A percentile compares a stretch with the other conserved stretches of the same genome.
Conservation (phyloP, 2,888 invertebrate species). For the Catocala fraxini region DNA sequence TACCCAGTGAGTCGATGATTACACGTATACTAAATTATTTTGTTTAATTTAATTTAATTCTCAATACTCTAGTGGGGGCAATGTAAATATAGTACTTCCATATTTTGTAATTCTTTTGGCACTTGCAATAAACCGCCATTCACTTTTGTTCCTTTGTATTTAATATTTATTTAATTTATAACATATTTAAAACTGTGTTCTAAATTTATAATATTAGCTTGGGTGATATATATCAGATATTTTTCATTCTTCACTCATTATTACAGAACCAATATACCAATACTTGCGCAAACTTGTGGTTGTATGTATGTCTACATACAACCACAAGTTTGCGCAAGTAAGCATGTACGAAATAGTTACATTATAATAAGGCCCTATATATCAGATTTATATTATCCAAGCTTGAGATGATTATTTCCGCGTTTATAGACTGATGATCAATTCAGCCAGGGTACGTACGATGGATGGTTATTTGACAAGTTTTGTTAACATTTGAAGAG, state of each 20-base stretch:
- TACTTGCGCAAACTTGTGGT: too few species aligned
- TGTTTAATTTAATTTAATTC: background rate
- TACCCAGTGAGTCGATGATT: background rate
- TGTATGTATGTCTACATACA: too few species aligned
- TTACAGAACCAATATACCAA: too few species aligned
- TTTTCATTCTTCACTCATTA: background rate
- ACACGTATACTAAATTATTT: background rate
- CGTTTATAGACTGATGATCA: constrained; percentile 54
- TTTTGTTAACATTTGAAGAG: constrained; percentile 23
- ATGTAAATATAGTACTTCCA: constrained; percentile 55
- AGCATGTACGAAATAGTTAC: too few species aligned
- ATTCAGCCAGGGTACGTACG: constrained; percentile 54
- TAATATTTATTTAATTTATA: constrained; percentile 38
- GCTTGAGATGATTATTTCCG: constrained; percentile 24
- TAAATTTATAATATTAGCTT: constrained; percentile 24
- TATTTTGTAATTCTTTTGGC: constrained; percentile 36
- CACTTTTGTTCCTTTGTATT: constrained; percentile 28
- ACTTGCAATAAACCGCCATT: constrained; percentile 43
- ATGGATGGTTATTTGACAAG: constrained; percentile 32
- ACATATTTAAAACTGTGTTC: constrained; percentile 19
- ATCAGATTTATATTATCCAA: constrained; percentile 8
- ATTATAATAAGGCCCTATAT: background rate
- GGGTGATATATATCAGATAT: constrained; percentile 5
- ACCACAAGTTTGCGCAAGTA: too few species aligned
- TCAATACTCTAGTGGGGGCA: constrained; percentile 29